These are phyloP conservation scores for Lamprotornis superbus DNA, from an alignment of 2,113 vertebrate species.

Conservation along the genomic window DNA sequence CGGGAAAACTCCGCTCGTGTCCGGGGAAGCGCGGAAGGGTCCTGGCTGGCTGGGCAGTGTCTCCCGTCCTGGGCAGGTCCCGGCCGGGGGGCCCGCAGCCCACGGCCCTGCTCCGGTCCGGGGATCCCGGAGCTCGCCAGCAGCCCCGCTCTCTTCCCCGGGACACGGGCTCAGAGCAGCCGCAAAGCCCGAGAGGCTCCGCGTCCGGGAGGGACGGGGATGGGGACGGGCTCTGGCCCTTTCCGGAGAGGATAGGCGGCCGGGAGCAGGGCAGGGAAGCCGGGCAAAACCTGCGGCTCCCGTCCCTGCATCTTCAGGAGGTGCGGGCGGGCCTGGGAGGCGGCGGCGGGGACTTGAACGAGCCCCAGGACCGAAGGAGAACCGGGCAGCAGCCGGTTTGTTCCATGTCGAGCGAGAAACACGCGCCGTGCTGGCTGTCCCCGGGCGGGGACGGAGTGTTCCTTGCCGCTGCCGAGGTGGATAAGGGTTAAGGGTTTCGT, in stretches of 20 bases:
- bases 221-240: neutral
- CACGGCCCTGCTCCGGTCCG: neutral
- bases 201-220: neutral
- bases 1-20: neutral
- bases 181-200: neutral
- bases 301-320: neutral
- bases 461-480: too few species aligned
- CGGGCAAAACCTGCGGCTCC: neutral
- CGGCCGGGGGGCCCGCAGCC: accelerated
- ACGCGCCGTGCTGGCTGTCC: neutral
- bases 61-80: neutral
- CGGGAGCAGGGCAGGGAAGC: neutral
- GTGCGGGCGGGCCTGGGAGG: neutral
- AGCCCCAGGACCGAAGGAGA: neutral
- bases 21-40: neutral
- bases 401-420: neutral
- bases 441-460: too few species aligned
- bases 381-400: neutral
- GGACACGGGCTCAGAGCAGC: neutral
- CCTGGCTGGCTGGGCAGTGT: neutral
- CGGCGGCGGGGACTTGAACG: neutral
- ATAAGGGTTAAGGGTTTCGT: neutral
- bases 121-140: neutral
- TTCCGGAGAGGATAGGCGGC: neutral
- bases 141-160: neutral